Conservation (phyloP, 2,888 invertebrate species). For the Sinohyriopsis cumingii region DNA sequence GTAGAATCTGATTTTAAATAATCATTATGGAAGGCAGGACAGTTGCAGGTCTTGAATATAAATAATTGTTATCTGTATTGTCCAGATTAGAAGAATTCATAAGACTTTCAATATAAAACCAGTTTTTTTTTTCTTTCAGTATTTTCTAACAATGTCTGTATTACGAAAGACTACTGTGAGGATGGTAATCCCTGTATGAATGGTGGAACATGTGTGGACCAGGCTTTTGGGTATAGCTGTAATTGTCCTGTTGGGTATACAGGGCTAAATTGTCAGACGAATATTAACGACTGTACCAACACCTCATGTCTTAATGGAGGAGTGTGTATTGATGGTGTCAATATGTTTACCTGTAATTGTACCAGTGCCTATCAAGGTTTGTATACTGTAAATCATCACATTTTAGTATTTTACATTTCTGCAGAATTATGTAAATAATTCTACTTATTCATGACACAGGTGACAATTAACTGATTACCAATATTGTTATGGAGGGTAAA, state of each 20-base stretch:
- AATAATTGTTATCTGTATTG: background rate
- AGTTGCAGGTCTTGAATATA: background rate
- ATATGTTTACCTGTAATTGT: slow-evolving; percentile 89
- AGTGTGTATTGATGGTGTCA: slow-evolving; percentile 75
- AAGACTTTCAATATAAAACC: background rate
- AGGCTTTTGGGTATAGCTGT: slow-evolving; percentile 35
- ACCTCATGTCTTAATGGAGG: slow-evolving; percentile 27
- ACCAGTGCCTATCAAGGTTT: slow-evolving; percentile 79
- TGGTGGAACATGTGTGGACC: slow-evolving; percentile 26
- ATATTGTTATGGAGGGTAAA: no score
- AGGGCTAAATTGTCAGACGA: slow-evolving; percentile 52
- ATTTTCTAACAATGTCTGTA: slow-evolving; percentile 31
- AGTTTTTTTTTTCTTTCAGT: slow-evolving; percentile 30
- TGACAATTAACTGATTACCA: no score
- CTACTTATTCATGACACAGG: no score
- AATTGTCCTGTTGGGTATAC: slow-evolving; percentile 44
- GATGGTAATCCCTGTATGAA: slow-evolving; percentile 37
- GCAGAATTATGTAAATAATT: background rate
- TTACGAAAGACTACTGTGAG: slow-evolving; percentile 29
- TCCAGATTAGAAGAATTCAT: background rate
- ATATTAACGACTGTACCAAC: slow-evolving; percentile 73
- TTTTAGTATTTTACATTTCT: background rate
- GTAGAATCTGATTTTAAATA: no score
- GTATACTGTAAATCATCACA: background rate
- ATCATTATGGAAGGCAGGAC: no score